phyloP scores from a whole-genome alignment of 35 echinoderm and acorn worm species.

The Eucidaris tribuloides region DNA sequence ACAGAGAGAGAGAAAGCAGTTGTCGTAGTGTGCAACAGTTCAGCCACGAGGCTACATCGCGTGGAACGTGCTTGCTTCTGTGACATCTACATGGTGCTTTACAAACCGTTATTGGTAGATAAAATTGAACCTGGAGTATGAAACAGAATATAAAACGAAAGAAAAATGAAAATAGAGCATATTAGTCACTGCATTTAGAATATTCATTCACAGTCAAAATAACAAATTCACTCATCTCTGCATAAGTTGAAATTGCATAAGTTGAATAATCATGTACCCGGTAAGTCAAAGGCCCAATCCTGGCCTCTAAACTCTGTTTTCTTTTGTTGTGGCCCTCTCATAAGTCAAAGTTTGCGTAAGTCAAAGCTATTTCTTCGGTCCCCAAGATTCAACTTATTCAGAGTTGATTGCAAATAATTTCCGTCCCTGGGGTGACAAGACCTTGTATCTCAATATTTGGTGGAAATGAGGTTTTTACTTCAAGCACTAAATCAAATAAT shows the following conservation, averaged over 20 bases:
- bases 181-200: neutral
- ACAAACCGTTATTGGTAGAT: constrained; percentile 44
- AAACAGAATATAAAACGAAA: neutral
- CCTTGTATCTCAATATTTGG: too few species aligned
- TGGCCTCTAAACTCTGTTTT: neutral
- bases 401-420: too few species aligned
- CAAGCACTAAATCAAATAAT: too few species aligned
- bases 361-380: too few species aligned
- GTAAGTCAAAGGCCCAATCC: too few species aligned
- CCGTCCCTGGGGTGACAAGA: too few species aligned
- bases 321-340: neutral
- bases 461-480: too few species aligned
- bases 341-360: neutral
- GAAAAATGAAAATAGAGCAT: neutral
- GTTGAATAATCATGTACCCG: neutral
- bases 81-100: neutral
- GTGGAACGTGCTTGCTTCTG: neutral
- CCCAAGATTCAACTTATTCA: neutral
- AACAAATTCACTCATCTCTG: neutral
- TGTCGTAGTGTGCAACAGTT: too few species aligned
- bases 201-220: neutral
- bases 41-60: too few species aligned
- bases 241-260: too few species aligned
- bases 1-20: neutral
- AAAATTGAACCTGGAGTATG: constrained; percentile 60